Evolutionary conservation across 2,888 invertebrate species (phyloP).

Genomic region (Dendrolimus houi): DNA sequence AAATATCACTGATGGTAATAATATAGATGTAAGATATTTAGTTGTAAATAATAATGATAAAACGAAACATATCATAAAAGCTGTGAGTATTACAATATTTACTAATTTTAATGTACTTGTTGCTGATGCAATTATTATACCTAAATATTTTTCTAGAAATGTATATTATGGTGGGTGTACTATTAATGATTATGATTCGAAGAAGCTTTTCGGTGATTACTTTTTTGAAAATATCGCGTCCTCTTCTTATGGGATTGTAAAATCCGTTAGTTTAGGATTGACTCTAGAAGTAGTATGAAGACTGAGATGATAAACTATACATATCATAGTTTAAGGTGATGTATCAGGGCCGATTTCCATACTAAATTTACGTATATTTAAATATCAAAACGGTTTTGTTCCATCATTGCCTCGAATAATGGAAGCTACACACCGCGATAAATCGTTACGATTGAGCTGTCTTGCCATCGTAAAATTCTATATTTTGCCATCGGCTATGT

Average conservation of each 20-base stretch:
- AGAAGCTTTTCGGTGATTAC: conserved; percentile 65
- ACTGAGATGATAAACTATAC: conserved; percentile 70
- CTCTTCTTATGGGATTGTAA: conserved; percentile 72
- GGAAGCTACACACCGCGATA: too few relatives aligned
- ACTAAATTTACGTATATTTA: conserved; percentile 15
- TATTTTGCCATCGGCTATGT: too few relatives aligned
- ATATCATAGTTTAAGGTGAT: conserved; percentile 49
- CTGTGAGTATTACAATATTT: conserved; percentile 76
- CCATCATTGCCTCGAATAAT: too few relatives aligned
- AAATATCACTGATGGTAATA: conserved; percentile 40
- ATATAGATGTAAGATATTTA: conserved; percentile 47
- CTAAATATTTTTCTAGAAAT: conserved; percentile 76
- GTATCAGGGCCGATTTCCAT: conserved; percentile 4
- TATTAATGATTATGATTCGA: conserved; percentile 42
- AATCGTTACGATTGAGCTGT: too few relatives aligned
- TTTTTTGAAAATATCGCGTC: conserved; percentile 70
- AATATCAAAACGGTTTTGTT: conserved; percentile 20
- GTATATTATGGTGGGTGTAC: conserved; percentile 67
- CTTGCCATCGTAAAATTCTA: too few relatives aligned
- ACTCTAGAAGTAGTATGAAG: conserved; percentile 73
- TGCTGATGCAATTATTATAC: conserved; percentile 67
- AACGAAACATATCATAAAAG: conserved; percentile 72
- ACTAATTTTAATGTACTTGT: conserved; percentile 68
- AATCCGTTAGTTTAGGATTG: conserved; percentile 73
- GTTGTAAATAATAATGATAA: conserved; percentile 56